Evolutionary conservation across 2,113 vertebrate species (phyloP), one percentile per base, ranked within the genome.

Genomic region (Suncus etruscus): DNA sequence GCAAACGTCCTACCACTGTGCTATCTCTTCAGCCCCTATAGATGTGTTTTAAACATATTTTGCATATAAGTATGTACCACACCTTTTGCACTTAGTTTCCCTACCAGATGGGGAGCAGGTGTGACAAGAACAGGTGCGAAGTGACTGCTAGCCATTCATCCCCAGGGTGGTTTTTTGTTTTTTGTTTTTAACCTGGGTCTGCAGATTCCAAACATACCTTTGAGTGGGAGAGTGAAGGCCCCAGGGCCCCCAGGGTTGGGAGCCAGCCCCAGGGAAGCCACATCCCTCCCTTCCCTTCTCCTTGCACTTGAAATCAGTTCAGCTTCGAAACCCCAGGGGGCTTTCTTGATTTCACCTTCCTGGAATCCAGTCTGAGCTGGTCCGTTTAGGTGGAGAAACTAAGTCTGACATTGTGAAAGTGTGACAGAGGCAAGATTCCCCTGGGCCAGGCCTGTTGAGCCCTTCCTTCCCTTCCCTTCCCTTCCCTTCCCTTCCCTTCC

Each of bases 61-160:
- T 39, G 5, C 39, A 39, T 39, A 39, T 5, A 39, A 3, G 39
- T 39, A 39, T 39, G 39, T 39, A 39, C 39, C 3, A 39, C 39
- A 39, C 39, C 39, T 61, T 18, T 61, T 61, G 47, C 48, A 10
- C 39, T n/a, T 86, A 83, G 48, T 54, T 31, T 81, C 7, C 27
- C 12, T 47, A 22, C 65, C 73, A 70, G 45, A 91, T 76, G 58
- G 0, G 45, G 14, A n/a, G 50, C 9, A 22, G 63, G n/a, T 70
- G 39, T 81, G 94, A 20, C n/a, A 32, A 68, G 70, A 91, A 82
- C 85, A 91, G 77, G 68, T 87, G 83, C 11, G 47, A 7, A 4
- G 0, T 45, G 58, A 45, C 39, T 39, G 39, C 39, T 39, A 39
- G 39, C 39, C 39, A 39, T 39, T 5, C 39, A 39, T 39, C 39